phyloP scores from a whole-genome alignment of 2,797 vertebrate species.

The Scyliorhinus canicula region DNA sequence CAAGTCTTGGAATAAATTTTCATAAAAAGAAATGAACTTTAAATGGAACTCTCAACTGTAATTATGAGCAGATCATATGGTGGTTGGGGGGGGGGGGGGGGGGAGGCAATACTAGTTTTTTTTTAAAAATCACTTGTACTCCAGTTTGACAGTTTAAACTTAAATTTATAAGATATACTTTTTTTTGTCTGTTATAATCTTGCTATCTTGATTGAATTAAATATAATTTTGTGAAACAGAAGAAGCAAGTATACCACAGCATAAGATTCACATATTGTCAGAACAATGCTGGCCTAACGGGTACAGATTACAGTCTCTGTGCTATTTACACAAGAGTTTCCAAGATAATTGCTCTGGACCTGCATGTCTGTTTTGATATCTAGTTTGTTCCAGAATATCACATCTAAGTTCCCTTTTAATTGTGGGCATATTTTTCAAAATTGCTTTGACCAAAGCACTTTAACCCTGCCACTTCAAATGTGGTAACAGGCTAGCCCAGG shows the following conservation, averaged over 20 bases:
- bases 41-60: slow-evolving; percentile 92
- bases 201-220: background rate
- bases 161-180: background rate
- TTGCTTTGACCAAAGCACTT: slow-evolving; percentile 61
- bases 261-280: slow-evolving; percentile 3
- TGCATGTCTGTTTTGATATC: slow-evolving; percentile 53
- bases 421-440: slow-evolving; percentile 45
- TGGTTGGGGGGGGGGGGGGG: too few species aligned
- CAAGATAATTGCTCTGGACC: slow-evolving; percentile 58
- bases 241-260: background rate
- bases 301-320: slow-evolving; percentile 40
- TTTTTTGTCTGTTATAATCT: background rate
- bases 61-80: slow-evolving; percentile 82
- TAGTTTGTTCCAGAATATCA: slow-evolving; percentile 52
- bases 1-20: slow-evolving; percentile 70
- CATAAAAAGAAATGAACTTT: slow-evolving; percentile 77
- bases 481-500: slow-evolving; percentile 63
- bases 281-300: background rate
- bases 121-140: background rate
- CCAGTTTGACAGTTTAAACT: background rate
- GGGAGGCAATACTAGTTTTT: background rate
- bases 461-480: slow-evolving; percentile 62
- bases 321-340: slow-evolving; percentile 50
- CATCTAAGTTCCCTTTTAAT: slow-evolving; percentile 58
- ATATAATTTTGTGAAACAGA: background rate